A percentile compares a stretch with the other conserved stretches of the same genome.
These are phyloP conservation scores for Falco punctatus DNA, from an alignment of 2,113 vertebrate genomes.

Conservation along the genomic window DNA sequence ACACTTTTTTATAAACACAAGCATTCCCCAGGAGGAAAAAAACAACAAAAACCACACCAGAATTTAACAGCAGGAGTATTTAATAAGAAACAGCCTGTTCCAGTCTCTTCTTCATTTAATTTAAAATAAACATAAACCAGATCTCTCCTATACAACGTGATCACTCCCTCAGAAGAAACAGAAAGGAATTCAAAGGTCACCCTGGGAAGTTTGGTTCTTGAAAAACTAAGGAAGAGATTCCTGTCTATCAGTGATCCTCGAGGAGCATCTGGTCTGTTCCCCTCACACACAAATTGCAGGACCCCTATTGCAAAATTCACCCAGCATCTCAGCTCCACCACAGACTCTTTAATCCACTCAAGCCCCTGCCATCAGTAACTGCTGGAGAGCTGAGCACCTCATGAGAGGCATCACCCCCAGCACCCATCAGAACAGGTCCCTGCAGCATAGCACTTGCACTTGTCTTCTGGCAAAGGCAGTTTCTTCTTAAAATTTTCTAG, in stretches of 20 bases:
- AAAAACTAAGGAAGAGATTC: neutral
- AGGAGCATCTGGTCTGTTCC: neutral
- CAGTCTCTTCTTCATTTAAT: slow-evolving; percentile 50
- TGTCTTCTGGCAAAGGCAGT: neutral
- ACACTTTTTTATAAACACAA: slow-evolving; percentile 40
- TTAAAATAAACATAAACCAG: slow-evolving; percentile 52
- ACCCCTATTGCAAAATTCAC: neutral
- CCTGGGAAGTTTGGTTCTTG: neutral
- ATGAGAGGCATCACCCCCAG: neutral
- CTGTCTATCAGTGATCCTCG: neutral
- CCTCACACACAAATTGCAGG: neutral
- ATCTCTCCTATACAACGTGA: neutral
- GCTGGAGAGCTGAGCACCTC: neutral
- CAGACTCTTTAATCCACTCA: accelerated
- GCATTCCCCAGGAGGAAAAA: neutral
- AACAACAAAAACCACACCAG: neutral
- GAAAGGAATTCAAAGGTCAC: slow-evolving; percentile 16
- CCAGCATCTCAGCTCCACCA: neutral
- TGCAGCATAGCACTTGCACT: neutral
- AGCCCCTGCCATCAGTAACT: accelerated
- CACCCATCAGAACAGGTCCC: neutral
- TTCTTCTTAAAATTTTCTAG: neutral
- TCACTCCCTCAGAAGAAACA: neutral
- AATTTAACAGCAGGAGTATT: slow-evolving; percentile 23
- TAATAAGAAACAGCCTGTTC: slow-evolving; percentile 46